Conservation (phyloP, 2,888 invertebrate genomes). For the Bombyx huttoni region DNA sequence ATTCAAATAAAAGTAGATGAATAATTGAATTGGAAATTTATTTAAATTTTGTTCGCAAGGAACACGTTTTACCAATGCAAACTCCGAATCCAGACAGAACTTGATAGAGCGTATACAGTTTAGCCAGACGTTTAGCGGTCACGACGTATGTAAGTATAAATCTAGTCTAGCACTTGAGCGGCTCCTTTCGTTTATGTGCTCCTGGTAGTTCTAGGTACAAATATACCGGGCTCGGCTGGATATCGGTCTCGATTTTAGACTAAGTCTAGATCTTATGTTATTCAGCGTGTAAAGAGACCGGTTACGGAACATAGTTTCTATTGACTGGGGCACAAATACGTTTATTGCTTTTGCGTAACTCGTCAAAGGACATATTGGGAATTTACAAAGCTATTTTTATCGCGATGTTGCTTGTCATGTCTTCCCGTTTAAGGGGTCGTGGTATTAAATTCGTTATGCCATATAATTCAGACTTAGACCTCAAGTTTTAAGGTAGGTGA, state of each 20-base stretch:
- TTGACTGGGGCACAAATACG: too few species aligned
- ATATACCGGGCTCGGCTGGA: conserved; percentile 28
- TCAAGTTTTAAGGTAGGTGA: too few species aligned
- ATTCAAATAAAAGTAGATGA: too few species aligned
- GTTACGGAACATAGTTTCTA: too few species aligned
- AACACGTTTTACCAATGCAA: neutral
- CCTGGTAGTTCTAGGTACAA: conserved; percentile 64
- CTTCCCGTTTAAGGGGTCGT: too few species aligned
- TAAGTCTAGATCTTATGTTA: conserved; percentile 9
- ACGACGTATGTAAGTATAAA: conserved; percentile 7
- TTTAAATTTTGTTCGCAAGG: neutral
- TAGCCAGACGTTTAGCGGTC: neutral
- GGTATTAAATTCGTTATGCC: too few species aligned
- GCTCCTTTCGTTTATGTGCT: conserved; percentile 30
- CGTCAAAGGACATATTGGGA: too few species aligned
- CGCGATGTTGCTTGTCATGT: too few species aligned
- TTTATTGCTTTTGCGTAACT: too few species aligned
- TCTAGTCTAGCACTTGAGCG: conserved; percentile 42
- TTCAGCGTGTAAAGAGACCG: conserved; percentile 4
- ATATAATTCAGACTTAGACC: too few species aligned
- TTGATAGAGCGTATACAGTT: neutral
- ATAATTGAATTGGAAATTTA: neutral
- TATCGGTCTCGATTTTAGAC: conserved; percentile 7
- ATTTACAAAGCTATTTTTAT: too few species aligned
- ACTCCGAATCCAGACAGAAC: neutral